Evolutionary conservation across 2,888 invertebrate species (phyloP).

Genomic region (Papilio elwesi): DNA sequence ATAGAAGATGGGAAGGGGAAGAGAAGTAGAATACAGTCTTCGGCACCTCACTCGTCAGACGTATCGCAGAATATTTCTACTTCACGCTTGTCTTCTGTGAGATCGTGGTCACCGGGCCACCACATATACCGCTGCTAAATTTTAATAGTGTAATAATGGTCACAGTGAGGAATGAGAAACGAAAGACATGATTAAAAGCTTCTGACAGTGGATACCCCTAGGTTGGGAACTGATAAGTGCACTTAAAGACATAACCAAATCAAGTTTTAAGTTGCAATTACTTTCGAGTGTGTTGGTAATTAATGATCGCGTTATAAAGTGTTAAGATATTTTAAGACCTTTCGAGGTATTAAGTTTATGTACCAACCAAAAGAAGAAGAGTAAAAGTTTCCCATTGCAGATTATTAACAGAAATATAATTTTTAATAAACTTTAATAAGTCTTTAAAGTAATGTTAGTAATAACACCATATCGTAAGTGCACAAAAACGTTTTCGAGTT

Average conservation of each 20-base stretch:
- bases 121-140: too few relatives aligned
- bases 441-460: neutral
- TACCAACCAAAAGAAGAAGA: neutral
- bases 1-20: too few relatives aligned
- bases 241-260: neutral
- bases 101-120: too few relatives aligned
- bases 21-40: too few relatives aligned
- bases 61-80: too few relatives aligned
- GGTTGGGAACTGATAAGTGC: neutral
- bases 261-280: constrained; percentile 10
- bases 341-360: neutral
- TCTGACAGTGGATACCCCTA: too few relatives aligned
- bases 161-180: too few relatives aligned
- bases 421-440: neutral
- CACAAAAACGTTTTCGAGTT: neutral
- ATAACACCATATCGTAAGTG: neutral
- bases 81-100: too few relatives aligned
- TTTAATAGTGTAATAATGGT: too few relatives aligned
- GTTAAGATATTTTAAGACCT: neutral
- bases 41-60: too few relatives aligned
- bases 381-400: neutral
- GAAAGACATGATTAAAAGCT: too few relatives aligned
- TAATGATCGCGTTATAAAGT: neutral
- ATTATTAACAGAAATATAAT: neutral
- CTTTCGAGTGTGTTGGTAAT: neutral